phyloP scores from a whole-genome alignment of 1,140 invertebrate species.

The Megathymus violae region DNA sequence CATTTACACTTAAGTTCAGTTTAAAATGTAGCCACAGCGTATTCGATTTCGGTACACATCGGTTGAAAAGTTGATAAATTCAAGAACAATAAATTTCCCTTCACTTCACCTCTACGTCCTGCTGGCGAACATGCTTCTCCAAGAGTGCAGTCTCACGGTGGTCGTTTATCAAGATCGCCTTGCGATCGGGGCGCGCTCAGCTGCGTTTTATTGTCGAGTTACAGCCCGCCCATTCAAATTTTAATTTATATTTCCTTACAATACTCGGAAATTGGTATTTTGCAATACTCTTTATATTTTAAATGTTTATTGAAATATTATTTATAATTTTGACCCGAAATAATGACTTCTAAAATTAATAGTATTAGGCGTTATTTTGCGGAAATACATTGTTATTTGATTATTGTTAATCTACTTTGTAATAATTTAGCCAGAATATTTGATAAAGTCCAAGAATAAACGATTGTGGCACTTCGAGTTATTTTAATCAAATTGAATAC shows the following conservation, averaged over 20 bases:
- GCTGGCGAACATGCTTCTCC: conserved; percentile 11
- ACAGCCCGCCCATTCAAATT: conserved; percentile 75
- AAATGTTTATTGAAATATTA: no score
- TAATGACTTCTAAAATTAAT: no score
- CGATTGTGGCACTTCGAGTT: no score
- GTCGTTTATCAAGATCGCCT: conserved; percentile 82
- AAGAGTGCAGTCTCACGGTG: conserved; percentile 78
- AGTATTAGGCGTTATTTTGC: no score
- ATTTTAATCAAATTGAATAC: no score
- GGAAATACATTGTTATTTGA: no score
- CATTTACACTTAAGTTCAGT: no score
- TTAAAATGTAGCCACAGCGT: no score
- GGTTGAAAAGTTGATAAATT: not conserved
- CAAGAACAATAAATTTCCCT: conserved; percentile 36
- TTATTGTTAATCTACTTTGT: no score
- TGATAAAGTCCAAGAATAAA: no score
- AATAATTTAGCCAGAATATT: no score
- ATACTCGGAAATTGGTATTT: conserved; percentile 55
- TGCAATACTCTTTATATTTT: not conserved
- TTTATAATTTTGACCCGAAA: no score
- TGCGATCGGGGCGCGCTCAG: conserved; percentile 79
- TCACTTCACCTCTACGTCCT: conserved; percentile 25
- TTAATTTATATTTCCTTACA: conserved; percentile 76
- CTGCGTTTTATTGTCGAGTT: conserved; percentile 82
- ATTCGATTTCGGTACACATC: not conserved